These are phyloP conservation scores for Eciton burchellii DNA, from an alignment of 1,140 invertebrate species.

Conservation along the genomic window DNA sequence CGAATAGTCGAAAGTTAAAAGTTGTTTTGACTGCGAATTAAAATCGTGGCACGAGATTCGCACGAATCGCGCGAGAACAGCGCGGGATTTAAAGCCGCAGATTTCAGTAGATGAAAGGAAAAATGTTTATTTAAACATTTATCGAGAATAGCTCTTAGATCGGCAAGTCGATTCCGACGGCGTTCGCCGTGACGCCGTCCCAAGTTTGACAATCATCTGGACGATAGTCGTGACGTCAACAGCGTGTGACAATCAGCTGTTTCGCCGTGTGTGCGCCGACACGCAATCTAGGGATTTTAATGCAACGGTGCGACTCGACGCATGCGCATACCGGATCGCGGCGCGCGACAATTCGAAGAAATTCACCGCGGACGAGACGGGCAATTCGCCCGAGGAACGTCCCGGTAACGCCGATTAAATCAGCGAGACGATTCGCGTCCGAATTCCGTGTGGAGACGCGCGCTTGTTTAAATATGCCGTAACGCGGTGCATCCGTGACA, in stretches of 20 bases:
- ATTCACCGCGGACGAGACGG: neutral
- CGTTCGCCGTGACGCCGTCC: neutral
- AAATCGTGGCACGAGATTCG: too few relatives aligned
- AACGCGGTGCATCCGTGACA: too few relatives aligned
- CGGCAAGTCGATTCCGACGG: neutral
- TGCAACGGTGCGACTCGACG: too few relatives aligned
- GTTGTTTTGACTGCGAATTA: too few relatives aligned
- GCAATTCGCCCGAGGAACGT: neutral
- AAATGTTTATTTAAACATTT: too few relatives aligned
- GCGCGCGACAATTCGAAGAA: conserved; percentile 33
- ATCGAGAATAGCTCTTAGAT: too few relatives aligned
- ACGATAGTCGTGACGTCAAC: conserved; percentile 42
- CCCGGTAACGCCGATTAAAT: neutral
- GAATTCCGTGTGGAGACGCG: too few relatives aligned
- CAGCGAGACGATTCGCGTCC: neutral
- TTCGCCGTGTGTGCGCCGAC: neutral
- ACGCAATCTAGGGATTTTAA: conserved; percentile 9
- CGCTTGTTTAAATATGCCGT: neutral
- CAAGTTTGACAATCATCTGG: conserved; percentile 51
- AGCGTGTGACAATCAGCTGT: conserved; percentile 45
- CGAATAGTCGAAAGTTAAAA: too few relatives aligned
- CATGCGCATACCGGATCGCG: neutral
- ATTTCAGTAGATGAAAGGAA: too few relatives aligned
- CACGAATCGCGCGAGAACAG: too few relatives aligned
- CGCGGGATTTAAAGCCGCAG: too few relatives aligned